These are phyloP conservation scores for Charaxes varanes DNA, from an alignment of 1,140 invertebrate genomes.

Conservation along the genomic window DNA sequence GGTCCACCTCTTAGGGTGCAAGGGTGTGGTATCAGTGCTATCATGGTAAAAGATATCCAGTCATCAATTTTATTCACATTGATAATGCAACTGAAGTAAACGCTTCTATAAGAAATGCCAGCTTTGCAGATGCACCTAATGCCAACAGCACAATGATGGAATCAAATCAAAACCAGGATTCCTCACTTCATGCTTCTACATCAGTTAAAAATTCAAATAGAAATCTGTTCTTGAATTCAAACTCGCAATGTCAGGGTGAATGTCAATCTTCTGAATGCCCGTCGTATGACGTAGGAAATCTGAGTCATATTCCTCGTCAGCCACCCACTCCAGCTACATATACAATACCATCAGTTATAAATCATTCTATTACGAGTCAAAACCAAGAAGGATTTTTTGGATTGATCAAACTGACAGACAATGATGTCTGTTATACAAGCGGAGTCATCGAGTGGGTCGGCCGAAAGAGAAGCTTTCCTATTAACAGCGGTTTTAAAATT, in stretches of 20 bases:
- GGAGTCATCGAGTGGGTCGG: conserved; percentile 67
- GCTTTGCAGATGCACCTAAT: conserved; percentile 32
- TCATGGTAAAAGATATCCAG: conserved; percentile 54
- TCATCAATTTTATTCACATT: conserved; percentile 48
- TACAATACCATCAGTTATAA: conserved; percentile 42
- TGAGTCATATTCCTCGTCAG: conserved; percentile 54
- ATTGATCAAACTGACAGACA: conserved; percentile 55
- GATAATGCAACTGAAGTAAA: conserved; percentile 33
- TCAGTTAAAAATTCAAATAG: conserved; percentile 11
- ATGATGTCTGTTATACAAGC: conserved; percentile 65
- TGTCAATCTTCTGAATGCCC: conserved; percentile 21
- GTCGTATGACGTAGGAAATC: conserved; percentile 43
- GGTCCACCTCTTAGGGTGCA: conserved; percentile 40
- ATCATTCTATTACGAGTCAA: conserved; percentile 25
- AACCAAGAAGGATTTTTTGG: conserved; percentile 46
- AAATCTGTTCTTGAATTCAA: conserved; percentile 7
- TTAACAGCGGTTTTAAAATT: conserved; percentile 64
- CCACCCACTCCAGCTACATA: conserved; percentile 47
- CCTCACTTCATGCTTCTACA: conserved; percentile 11
- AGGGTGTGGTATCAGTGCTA: conserved; percentile 60
- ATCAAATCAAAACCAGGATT: conserved; percentile 9
- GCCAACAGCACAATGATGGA: conserved; percentile 44
- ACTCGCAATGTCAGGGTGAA: conserved; percentile 6
- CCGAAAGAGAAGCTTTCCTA: conserved; percentile 54
- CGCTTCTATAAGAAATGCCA: conserved; percentile 20